Conservation (phyloP, 92 coral and sea anemone genomes). For the Metridium senile region DNA sequence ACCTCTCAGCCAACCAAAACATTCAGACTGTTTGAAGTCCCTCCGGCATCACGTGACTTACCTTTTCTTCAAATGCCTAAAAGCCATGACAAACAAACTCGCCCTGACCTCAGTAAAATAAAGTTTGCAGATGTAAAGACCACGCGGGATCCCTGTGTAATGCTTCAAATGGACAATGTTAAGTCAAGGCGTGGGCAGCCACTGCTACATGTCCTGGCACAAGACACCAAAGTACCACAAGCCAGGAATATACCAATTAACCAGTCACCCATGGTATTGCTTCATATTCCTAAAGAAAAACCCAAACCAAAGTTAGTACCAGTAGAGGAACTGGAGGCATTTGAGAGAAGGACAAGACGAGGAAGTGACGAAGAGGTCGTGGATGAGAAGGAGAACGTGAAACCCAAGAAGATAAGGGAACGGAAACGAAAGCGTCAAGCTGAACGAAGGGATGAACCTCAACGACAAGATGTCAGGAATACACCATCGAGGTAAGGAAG, state of each 20-base stretch:
- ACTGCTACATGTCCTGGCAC: conserved; percentile 8
- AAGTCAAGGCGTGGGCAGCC: not conserved
- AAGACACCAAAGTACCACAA: conserved; percentile 20
- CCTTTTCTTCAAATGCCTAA: conserved; percentile 55
- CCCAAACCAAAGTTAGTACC: conserved; percentile 62
- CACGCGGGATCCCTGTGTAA: conserved; percentile 29
- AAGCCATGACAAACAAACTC: conserved; percentile 12
- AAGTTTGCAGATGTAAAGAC: conserved; percentile 50
- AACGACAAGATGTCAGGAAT: conserved; percentile 28
- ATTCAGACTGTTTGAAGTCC: conserved; percentile 55
- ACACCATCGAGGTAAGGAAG: not conserved
- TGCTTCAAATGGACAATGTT: conserved; percentile 10
- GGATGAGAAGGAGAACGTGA: conserved; percentile 60
- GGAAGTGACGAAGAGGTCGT: conserved; percentile 24
- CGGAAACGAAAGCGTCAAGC: not conserved
- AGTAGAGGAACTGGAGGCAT: conserved; percentile 52
- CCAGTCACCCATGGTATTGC: conserved; percentile 48
- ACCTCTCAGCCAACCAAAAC: conserved; percentile 53
- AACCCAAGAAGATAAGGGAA: conserved; percentile 23
- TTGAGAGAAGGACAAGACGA: conserved; percentile 47
- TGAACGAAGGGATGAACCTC: conserved; percentile 8
- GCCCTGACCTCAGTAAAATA: conserved; percentile 65
- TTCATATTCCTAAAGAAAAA: conserved; percentile 50
- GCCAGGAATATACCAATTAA: not conserved
- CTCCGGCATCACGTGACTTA: conserved; percentile 31